Evolutionary conservation across 2,888 invertebrate species (phyloP), one percentile per base, ranked within the genome.

Genomic region (Melieria omissa): DNA sequence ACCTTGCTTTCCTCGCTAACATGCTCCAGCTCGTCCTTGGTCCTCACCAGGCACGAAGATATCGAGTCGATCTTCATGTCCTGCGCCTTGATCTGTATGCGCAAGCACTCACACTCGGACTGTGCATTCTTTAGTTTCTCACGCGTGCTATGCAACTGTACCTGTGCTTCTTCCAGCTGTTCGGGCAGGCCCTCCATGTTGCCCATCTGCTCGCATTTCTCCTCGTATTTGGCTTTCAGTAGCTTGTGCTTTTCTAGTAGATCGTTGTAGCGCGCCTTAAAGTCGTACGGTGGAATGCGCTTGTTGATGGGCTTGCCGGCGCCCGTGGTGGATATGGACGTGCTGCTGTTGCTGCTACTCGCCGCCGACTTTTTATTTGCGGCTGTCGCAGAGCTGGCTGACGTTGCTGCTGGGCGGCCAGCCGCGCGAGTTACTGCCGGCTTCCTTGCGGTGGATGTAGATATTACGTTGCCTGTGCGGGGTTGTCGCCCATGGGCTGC

Each of bases 211-310:
- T 89, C 89, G 78, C 88, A 87, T 49, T 90, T 82, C 16, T 88
- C 88, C 58, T 85, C 88, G 72, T 88, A 87, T 78, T 90, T 89
- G 65, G 83, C 86, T 79, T 90, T 90, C 10, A 91, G 83, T 0
- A 78, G 60, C 75, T 89, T 89, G 76, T 91, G 88, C 82, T 92
- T 91, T 72, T 90, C 90, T 14, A 88, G 82, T 65, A 93, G 86
- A 78, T 90, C 89, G 80, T 89, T 87, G 76, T 90, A 90, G 65
- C 92, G 89, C 45, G 91, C 91, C 83, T 92, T 91, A 75, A 89
- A 91, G 80, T 92, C 92, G 84, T 92, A 91, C 0, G 91, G 88
- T 7, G 90, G 88, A 64, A 90, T 89, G 74, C 91, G 89, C 68
- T 90, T 90, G 4, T 88, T 88, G 29, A 85, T 87, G 0, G 83